These are phyloP conservation scores for Melanostoma mellinum DNA, from an alignment of 2,888 invertebrate genomes.

Conservation along the genomic window DNA sequence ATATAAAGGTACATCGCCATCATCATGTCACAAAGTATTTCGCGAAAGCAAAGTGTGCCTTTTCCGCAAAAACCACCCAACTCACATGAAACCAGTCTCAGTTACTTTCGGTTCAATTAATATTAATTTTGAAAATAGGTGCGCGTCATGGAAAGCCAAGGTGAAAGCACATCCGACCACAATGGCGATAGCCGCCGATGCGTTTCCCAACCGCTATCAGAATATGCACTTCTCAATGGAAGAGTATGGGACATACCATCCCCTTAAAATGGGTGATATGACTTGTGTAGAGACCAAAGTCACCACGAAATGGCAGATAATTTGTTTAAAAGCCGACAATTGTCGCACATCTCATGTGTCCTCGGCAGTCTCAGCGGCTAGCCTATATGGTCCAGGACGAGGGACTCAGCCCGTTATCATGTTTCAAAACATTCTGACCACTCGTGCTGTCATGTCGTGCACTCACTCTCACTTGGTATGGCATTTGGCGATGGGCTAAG, in stretches of 20 bases:
- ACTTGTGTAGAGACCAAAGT: constrained; percentile 48
- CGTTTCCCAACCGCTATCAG: constrained; percentile 37
- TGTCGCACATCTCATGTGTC: constrained; percentile 48
- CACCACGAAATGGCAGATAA: constrained; percentile 67
- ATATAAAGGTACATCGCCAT: constrained; percentile 22
- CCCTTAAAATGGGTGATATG: constrained; percentile 25
- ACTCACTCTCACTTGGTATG: constrained; percentile 36
- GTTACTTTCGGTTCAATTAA: constrained; percentile 65
- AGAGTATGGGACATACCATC: background rate
- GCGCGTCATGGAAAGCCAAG: constrained; percentile 15
- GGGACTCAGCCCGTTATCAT: constrained; percentile 40
- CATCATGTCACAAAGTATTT: constrained; percentile 56
- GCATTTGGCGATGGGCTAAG: constrained; percentile 35
- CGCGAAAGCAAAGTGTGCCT: constrained; percentile 58
- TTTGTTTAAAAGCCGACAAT: constrained; percentile 69
- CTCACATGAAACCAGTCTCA: constrained; percentile 29
- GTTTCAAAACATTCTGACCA: constrained; percentile 50
- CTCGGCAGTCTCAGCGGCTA: constrained; percentile 12
- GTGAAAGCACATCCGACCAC: constrained; percentile 49
- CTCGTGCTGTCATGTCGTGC: constrained; percentile 48
- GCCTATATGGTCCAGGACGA: background rate
- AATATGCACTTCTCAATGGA: constrained; percentile 1
- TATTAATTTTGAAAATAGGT: constrained; percentile 67
- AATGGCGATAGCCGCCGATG: constrained; percentile 31
- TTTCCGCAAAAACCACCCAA: constrained; percentile 44